These are phyloP conservation scores for Regulus satrapa DNA, from an alignment of 2,113 vertebrate genomes.

Conservation along the genomic window DNA sequence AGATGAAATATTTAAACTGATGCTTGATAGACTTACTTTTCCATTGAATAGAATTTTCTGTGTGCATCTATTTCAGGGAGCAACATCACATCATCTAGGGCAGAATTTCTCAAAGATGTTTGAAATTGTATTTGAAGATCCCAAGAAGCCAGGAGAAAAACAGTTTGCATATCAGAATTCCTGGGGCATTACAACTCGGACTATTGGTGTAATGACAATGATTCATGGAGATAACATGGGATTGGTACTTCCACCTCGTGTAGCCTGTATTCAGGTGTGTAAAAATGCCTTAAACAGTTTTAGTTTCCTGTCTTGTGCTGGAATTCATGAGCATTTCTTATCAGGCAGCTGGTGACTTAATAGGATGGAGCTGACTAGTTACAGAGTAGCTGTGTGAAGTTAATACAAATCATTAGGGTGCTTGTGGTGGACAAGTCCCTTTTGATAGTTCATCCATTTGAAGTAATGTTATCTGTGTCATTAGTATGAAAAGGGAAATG, in stretches of 20 bases:
- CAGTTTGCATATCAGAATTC: constrained; percentile 96
- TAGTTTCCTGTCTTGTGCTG: not conserved
- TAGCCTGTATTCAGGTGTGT: constrained; percentile 91
- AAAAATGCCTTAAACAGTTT: not conserved
- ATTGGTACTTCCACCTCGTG: constrained; percentile 88
- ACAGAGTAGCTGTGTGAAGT: not conserved
- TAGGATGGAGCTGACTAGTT: not conserved
- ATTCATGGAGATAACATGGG: constrained; percentile 98
- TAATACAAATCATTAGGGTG: not conserved
- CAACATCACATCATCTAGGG: constrained; percentile 94
- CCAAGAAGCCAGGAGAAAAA: constrained; percentile 91
- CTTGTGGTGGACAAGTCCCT: not conserved
- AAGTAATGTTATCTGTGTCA: not conserved
- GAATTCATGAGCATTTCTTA: not conserved
- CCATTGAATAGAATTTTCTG: not conserved
- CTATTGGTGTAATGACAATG: constrained; percentile 96
- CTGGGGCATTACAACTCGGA: constrained; percentile 95
- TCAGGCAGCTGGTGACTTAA: not conserved
- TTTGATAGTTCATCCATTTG: not conserved
- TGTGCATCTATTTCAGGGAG: constrained; percentile 78
- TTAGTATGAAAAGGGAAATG: not conserved
- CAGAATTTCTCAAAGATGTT: constrained; percentile 99
- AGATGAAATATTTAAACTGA: not conserved
- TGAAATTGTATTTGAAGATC: constrained; percentile 95
- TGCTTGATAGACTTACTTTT: not conserved